Base-by-base conservation (phyloP, 1,140 invertebrate species). In the Metaphire vulgaris region DNA sequence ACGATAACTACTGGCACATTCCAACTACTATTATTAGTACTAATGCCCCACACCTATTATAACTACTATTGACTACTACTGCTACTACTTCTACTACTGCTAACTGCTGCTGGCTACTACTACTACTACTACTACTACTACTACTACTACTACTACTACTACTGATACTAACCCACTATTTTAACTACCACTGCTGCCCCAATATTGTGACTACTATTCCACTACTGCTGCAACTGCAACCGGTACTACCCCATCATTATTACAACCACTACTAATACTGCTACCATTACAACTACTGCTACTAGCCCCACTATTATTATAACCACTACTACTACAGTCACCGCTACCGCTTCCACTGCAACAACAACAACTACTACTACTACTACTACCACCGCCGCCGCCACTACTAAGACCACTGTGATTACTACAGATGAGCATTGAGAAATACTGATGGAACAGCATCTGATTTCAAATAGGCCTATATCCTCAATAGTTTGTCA, bases 341-440 rank as follows among this genome's bases (percentile, higher is more conserved):
- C 67, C 14, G 26, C 67, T 28, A 69, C 67, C 14, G 26, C 67
- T 28, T 12, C 67, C 14, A 69, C 67, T 28, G 26, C 67, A 12
- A 69, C 67, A 12, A 69, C 34, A 21, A 73, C 72, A 21, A 73
- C 31, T 34, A 34, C 72, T 31, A 33, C 31, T 28, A 28, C 15
- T 12, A 56, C 72, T 31, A 33, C 30, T n/a, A 32, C 32, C 15
- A 73, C n/a, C n/a, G n/a, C n/a, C n/a, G n/a, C n/a, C n/a, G n/a
- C n/a, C n/a, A n/a, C n/a, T n/a, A n/a, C n/a, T n/a, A n/a, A n/a
- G n/a, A n/a, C n/a, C n/a, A n/a, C n/a, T n/a, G n/a, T n/a, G n/a
- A n/a, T n/a, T n/a, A n/a, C n/a, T n/a, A n/a, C n/a, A n/a, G n/a
- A n/a, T n/a, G n/a, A n/a, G n/a, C n/a, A n/a, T n/a, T n/a, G n/a